Conservation (phyloP, 2,888 invertebrate species). For the Myathropa florea region DNA sequence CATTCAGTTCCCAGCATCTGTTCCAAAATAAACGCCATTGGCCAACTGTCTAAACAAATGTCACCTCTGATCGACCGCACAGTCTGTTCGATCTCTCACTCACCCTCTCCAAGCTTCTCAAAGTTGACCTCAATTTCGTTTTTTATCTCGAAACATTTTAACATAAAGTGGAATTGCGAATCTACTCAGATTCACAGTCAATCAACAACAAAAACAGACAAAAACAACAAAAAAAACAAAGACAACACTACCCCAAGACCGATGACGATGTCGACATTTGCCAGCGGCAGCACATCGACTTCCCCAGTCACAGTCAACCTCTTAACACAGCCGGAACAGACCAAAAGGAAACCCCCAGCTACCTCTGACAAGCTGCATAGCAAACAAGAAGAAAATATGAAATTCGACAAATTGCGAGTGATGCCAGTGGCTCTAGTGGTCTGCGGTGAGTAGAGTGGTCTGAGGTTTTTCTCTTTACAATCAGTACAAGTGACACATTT, state of each 20-base stretch:
- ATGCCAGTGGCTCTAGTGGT: conserved; percentile 1
- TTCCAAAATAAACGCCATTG: background rate
- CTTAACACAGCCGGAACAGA: conserved; percentile 4
- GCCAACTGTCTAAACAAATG: background rate
- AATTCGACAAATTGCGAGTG: background rate
- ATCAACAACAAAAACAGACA: background rate
- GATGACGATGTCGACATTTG: background rate
- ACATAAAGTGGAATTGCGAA: background rate
- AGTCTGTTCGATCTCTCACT: background rate
- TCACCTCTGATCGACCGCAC: background rate
- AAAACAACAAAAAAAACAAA: background rate
- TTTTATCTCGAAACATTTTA: background rate
- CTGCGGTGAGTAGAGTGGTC: conserved; percentile 6
- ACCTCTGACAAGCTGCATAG: background rate
- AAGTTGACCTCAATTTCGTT: background rate
- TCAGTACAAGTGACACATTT: conserved; percentile 14
- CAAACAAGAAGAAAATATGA: background rate
- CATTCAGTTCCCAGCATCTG: too few relatives aligned
- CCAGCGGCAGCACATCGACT: conserved; percentile 17
- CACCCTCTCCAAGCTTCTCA: background rate
- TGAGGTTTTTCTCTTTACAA: background rate
- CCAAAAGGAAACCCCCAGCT: background rate
- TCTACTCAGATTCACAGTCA: background rate
- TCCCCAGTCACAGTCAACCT: conserved; percentile 29
- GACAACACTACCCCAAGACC: too few relatives aligned